These are phyloP conservation scores for Macrosoma leucophasiata DNA, from an alignment of 2,888 invertebrate species.

Conservation along the genomic window DNA sequence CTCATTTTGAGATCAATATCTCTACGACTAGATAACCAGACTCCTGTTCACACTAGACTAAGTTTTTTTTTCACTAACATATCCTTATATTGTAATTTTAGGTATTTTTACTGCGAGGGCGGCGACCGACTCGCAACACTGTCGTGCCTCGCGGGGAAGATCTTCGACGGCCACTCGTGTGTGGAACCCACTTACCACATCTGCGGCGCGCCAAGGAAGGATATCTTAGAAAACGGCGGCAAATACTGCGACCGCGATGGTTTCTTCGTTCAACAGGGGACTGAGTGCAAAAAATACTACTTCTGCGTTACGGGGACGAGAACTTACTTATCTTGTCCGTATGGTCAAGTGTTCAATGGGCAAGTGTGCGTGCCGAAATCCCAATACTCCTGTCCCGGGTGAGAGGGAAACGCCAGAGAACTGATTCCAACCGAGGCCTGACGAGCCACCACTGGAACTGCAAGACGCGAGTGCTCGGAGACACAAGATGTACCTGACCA, in stretches of 20 bases:
- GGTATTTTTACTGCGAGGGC: slow-evolving; percentile 76
- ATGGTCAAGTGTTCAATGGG: slow-evolving; percentile 72
- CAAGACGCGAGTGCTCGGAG: slow-evolving; percentile 11
- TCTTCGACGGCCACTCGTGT: slow-evolving; percentile 76
- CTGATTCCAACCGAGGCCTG: no score
- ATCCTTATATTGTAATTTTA: slow-evolving; percentile 33
- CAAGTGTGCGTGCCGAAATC: slow-evolving; percentile 67
- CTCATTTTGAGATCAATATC: no score
- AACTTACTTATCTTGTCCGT: slow-evolving; percentile 66
- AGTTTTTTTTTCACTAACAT: slow-evolving; percentile 3
- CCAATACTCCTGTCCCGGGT: slow-evolving; percentile 66
- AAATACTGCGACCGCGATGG: slow-evolving; percentile 64
- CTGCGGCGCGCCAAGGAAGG: slow-evolving; percentile 50
- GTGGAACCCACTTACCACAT: slow-evolving; percentile 54
- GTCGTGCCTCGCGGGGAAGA: slow-evolving; percentile 72
- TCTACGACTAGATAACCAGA: no score
- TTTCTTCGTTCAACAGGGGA: slow-evolving; percentile 70
- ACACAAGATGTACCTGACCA: slow-evolving; percentile 50
- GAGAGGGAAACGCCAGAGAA: no score
- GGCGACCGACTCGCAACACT: slow-evolving; percentile 72
- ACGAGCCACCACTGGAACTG: neutral
- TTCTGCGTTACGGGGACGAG: slow-evolving; percentile 73
- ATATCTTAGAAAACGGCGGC: slow-evolving; percentile 38
- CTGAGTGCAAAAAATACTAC: slow-evolving; percentile 71
- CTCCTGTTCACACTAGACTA: no score